These are phyloP conservation scores for Pogona vitticeps DNA, from an alignment of 2,113 vertebrate species.

Conservation along the genomic window DNA sequence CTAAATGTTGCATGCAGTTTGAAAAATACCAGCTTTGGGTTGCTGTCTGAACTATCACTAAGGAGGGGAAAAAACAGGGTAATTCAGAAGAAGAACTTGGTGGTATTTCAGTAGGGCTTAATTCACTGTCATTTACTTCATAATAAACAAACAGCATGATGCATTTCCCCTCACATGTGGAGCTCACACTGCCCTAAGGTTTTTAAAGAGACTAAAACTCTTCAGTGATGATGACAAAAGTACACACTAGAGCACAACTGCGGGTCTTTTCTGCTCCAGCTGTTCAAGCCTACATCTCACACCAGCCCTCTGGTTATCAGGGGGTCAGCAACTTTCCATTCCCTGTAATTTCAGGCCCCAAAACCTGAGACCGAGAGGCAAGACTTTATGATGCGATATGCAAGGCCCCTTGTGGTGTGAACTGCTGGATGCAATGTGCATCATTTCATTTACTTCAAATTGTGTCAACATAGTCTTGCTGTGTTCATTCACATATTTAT, in stretches of 20 bases:
- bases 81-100: not conserved
- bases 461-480: no score
- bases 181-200: not conserved
- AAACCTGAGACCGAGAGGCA: no score
- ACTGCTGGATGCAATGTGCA: no score
- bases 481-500: no score
- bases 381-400: no score
- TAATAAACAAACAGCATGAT: not conserved
- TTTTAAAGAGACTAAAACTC: not conserved
- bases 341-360: no score
- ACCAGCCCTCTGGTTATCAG: no score
- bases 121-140: not conserved
- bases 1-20: constrained; percentile 14
- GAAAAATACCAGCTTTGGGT: not conserved
- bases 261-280: no score
- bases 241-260: not conserved
- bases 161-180: not conserved
- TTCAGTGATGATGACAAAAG: not conserved
- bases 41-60: constrained; percentile 21
- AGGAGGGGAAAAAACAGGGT: not conserved
- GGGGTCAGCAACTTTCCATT: no score
- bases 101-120: not conserved
- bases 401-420: no score
- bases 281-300: no score
- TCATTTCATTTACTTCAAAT: no score